Evolutionary conservation across 2,888 invertebrate species (phyloP), one percentile per base, ranked within the genome.

Genomic region (Rhingia campestris): DNA sequence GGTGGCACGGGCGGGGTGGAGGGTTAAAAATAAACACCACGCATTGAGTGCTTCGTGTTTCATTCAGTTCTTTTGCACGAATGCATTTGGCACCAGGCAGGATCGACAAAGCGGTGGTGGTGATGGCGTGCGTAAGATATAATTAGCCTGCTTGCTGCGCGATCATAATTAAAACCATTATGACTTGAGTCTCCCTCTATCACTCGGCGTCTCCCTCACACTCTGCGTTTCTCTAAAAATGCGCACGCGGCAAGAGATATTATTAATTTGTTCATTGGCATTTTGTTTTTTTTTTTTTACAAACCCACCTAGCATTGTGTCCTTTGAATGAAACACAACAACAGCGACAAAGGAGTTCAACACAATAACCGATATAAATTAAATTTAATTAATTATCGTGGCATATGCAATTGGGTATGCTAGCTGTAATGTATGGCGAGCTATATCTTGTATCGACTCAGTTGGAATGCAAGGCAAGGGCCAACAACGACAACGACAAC

Each of bases 131-230:
- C 63, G 75, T 81, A 64, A 59, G 75, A 64, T 75, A 81, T 64
- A 70, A 75, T 70, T 81, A 81, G 75, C 22, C 53, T 43, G 45
- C 41, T 56, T 77, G 47, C 76, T 59, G 66, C 58, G 63, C 53
- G 63, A 69, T 74, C 69, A 81, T 69, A 74, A 74, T 74, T 74
- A 74, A 64, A 70, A 69, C 64, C 64, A 75, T 81, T 70, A 81
- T 81, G 61, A 74, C 56, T 47, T 41, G 35, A 33, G 30, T 61
- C 45, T 47, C 9, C 61, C 47, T 54, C 43, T 76, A 45, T 54
- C 22, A 22, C 22, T 22, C 22, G 22, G 22, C 22, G 22, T 22
- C 22, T 22, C 22, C 22, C 22, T 22, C 22, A 22, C 22, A 22
- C 22, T 22, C 22, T 22, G 22, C 22, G 1, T 1, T 1, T 22